phyloP scores from a whole-genome alignment of 2,113 vertebrate genomes.

The Peucedramus taeniatus region DNA sequence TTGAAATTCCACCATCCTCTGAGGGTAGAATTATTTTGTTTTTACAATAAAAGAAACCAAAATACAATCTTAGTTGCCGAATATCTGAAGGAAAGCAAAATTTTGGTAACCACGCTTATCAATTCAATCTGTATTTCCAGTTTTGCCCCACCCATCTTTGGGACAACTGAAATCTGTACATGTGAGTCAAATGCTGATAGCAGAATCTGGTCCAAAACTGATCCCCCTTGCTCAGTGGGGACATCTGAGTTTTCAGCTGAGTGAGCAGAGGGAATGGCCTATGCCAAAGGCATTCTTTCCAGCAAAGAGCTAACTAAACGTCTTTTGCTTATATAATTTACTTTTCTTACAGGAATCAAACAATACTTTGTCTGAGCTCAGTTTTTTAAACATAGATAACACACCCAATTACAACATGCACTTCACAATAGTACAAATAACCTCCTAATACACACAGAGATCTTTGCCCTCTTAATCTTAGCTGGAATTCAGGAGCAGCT shows the following conservation, averaged over 20 bases:
- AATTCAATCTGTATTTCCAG: neutral
- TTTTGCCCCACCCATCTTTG: neutral
- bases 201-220: neutral
- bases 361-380: neutral
- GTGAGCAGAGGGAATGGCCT: neutral
- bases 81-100: neutral
- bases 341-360: neutral
- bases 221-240: neutral
- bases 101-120: neutral
- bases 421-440: neutral
- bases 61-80: neutral
- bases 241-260: neutral
- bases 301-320: neutral
- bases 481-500: slow-evolving; percentile 32
- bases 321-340: neutral
- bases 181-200: neutral
- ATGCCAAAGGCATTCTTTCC: neutral
- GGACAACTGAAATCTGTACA: neutral
- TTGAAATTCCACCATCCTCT: neutral
- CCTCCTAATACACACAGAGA: neutral
- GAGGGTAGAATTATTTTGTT: neutral
- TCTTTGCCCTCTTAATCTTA: slow-evolving; percentile 55
- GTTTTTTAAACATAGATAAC: neutral
- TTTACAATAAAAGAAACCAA: neutral
- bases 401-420: neutral